Percentiles rank a stretch among this genome's conserved stretches.
phyloP scores from a whole-genome alignment of 2,113 vertebrate genomes.

The Onychostoma macrolepis region DNA sequence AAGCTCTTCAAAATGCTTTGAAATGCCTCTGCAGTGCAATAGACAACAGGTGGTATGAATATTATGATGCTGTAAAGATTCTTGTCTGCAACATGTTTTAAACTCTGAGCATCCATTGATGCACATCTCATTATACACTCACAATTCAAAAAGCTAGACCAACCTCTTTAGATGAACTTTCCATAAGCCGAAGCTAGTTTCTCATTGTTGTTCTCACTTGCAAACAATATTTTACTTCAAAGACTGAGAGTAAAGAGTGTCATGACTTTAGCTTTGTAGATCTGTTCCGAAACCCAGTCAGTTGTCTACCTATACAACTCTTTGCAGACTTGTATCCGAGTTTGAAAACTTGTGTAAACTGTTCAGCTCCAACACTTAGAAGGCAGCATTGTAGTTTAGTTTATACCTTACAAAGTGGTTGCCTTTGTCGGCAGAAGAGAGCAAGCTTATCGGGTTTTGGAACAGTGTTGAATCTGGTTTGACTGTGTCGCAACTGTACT shows the following conservation, averaged over 20 bases:
- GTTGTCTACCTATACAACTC: neutral
- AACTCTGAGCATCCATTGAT: neutral
- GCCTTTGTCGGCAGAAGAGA: neutral
- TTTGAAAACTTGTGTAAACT: neutral
- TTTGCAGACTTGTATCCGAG: neutral
- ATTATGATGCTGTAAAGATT: slow-evolving; percentile 17
- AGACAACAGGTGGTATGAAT: slow-evolving; percentile 49
- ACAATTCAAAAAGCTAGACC: neutral
- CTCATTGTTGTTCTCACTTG: neutral
- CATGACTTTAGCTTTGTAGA: neutral
- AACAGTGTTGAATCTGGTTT: neutral
- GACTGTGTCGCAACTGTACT: neutral
- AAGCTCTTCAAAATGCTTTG: slow-evolving; percentile 44
- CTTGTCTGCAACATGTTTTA: neutral
- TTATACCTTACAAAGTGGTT: neutral
- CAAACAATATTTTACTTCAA: neutral
- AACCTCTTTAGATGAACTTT: neutral
- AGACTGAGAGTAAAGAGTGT: neutral
- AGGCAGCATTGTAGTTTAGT: neutral
- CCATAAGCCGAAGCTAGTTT: neutral
- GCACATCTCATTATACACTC: slow-evolving; percentile 3
- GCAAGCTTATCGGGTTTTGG: neutral
- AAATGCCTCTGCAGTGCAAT: slow-evolving; percentile 27
- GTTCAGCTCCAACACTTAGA: neutral
- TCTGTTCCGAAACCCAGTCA: neutral